Percentiles rank a stretch among this genome's conserved stretches.
Conservation (phyloP, 2,888 invertebrate species). For the Tetragonisca angustula region DNA sequence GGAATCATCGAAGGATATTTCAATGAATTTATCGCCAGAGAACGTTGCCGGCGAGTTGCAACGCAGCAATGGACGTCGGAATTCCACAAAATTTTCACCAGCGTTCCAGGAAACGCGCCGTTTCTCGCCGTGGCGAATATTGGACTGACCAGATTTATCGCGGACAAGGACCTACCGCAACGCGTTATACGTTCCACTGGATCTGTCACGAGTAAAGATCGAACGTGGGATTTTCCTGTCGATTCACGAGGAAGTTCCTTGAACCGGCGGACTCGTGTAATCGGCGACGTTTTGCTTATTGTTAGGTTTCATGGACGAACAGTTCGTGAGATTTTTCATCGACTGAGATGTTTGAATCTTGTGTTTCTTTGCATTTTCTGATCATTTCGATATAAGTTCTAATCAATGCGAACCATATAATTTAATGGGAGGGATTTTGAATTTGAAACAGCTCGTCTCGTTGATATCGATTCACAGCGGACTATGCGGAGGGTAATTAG, state of each 20-base stretch:
- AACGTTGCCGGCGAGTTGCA: slow-evolving; percentile 50
- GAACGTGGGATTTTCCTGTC: slow-evolving; percentile 3
- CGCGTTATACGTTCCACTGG: slow-evolving; percentile 30
- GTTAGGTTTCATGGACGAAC: background rate
- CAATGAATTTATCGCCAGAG: slow-evolving; percentile 63
- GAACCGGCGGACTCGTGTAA: background rate
- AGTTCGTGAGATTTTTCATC: background rate
- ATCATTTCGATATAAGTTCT: background rate
- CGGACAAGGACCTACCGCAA: slow-evolving; percentile 51
- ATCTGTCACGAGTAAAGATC: slow-evolving; percentile 18
- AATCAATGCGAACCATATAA: background rate
- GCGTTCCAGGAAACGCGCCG: slow-evolving; percentile 36
- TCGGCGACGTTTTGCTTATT: background rate
- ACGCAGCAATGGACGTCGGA: background rate
- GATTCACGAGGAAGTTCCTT: background rate
- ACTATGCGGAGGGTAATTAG: too few relatives aligned
- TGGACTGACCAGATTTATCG: slow-evolving; percentile 47
- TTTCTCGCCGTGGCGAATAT: slow-evolving; percentile 43
- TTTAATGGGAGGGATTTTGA: background rate
- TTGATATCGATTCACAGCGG: too few relatives aligned
- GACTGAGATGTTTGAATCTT: background rate
- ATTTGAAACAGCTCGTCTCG: background rate
- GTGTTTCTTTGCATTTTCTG: background rate
- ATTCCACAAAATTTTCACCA: slow-evolving; percentile 34
- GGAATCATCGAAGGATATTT: slow-evolving; percentile 18